Base-by-base conservation (phyloP, 1,140 invertebrate species). In the Littorina saxatilis region DNA sequence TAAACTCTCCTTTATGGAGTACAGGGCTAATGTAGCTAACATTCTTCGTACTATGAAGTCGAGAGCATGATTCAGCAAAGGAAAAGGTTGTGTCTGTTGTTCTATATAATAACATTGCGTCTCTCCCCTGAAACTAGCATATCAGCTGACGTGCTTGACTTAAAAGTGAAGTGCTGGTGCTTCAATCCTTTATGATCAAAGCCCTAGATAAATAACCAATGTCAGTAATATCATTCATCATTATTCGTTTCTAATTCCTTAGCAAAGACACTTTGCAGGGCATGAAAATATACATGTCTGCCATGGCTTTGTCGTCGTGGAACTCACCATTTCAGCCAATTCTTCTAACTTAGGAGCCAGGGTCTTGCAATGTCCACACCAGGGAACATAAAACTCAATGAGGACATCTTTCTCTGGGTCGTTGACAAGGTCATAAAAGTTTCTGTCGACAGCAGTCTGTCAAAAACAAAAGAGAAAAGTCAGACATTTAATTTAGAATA, bases 291-390 rank as follows among this genome's bases (percentile, higher is more conserved):
- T n/a, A n/a, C n/a, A n/a, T n/a, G n/a, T n/a, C n/a, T n/a, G n/a
- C n/a, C n/a, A n/a, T n/a, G n/a, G n/a, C n/a, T n/a, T n/a, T n/a
- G n/a, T n/a, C n/a, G n/a, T n/a, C n/a, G n/a, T 61, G 32, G 0
- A 29, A 17, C 52, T 47, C 29, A 37, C 55, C 94, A 98, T 98
- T 82, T 96, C 95, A 70, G 96, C 99, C 40, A 99, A 93, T 93
- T 99, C 98, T 82, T 99, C 98, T 92, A 95, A 99, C 70, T 97
- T 94, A 37, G 99, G 99, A 61, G 97, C 95, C 27, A 99, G 93
- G 91, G 97, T 97, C 93, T 92, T 99, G 94, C 99, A 99, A 90
- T 99, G 99, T 84, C 98, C 98, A 92, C 99, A 99, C 98, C 98
- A 99, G 0, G 98, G 98, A 47, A 98, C 98, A 93, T 99, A 99